Evolutionary conservation across 2,888 invertebrate genomes (phyloP).

Genomic region (Anagyrus pseudococci): DNA sequence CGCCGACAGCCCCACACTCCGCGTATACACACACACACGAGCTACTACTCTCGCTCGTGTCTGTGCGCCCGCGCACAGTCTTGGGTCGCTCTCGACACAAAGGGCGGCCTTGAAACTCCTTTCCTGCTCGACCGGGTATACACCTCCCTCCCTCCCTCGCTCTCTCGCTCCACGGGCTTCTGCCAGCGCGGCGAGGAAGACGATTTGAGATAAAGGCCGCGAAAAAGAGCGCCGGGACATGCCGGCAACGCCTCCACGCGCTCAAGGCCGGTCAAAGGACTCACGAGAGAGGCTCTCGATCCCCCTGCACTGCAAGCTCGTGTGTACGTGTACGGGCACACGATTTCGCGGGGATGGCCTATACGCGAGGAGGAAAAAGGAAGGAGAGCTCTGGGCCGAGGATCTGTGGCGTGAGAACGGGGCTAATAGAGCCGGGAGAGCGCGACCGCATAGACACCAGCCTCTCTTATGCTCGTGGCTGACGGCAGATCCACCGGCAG

Average conservation of each 20-base stretch:
- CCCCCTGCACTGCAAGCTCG: background rate
- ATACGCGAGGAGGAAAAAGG: no score
- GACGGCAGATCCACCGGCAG: no score
- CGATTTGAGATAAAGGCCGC: slow-evolving; percentile 11
- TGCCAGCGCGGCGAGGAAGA: background rate
- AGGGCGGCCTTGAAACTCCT: slow-evolving; percentile 18
- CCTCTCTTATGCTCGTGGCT: no score
- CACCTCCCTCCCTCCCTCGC: background rate
- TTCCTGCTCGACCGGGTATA: background rate
- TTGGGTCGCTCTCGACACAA: slow-evolving; percentile 1
- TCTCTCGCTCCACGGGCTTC: background rate
- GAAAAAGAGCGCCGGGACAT: background rate
- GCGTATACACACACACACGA: no score
- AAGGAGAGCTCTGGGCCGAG: background rate
- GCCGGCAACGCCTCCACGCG: background rate
- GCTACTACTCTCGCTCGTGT: no score
- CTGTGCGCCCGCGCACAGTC: no score
- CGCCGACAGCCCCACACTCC: background rate
- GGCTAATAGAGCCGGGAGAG: slow-evolving; percentile 7
- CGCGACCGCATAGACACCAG: no score
- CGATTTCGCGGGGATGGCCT: no score
- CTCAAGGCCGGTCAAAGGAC: slow-evolving; percentile 37
- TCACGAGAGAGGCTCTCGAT: slow-evolving; percentile 13
- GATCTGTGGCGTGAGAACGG: slow-evolving; percentile 17
- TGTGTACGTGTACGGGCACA: background rate